phyloP scores from a whole-genome alignment of 2,113 vertebrate genomes.

The Dicentrarchus labrax region DNA sequence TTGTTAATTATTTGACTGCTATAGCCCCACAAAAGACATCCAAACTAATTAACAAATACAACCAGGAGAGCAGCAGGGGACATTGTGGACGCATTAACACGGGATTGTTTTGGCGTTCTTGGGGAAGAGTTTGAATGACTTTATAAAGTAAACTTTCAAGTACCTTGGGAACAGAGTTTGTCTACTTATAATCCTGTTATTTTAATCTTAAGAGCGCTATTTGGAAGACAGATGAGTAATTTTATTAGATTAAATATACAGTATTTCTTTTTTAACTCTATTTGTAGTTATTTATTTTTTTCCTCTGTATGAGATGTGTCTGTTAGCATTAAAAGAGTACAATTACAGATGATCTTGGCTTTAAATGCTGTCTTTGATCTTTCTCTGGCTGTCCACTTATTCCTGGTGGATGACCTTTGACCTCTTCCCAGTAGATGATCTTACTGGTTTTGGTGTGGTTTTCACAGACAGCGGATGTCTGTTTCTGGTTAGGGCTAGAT shows the following conservation, averaged over 20 bases:
- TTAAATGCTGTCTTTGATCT: background rate
- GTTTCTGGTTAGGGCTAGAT: background rate
- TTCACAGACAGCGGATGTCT: too few relatives aligned
- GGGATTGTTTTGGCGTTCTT: conserved; percentile 25
- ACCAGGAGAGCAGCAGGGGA: conserved; percentile 48
- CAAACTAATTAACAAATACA: conserved; percentile 69
- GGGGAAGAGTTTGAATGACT: conserved; percentile 34
- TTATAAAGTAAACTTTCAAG: conserved; percentile 42
- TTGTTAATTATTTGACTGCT: conserved; percentile 70
- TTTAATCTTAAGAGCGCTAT: conserved; percentile 7
- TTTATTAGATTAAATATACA: background rate
- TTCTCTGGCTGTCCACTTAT: background rate
- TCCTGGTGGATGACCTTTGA: too few relatives aligned
- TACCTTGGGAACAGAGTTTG: conserved; percentile 3
- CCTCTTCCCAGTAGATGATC: background rate
- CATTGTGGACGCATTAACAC: conserved; percentile 5
- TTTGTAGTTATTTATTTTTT: background rate
- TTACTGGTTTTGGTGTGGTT: background rate
- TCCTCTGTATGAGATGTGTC: background rate
- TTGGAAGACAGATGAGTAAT: background rate
- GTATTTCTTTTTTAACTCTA: background rate
- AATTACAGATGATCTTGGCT: background rate
- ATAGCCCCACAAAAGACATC: conserved; percentile 51
- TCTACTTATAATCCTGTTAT: conserved; percentile 14
- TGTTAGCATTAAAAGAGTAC: background rate